Conservation (phyloP, 2,113 vertebrate genomes). For the Anoplopoma fimbria region DNA sequence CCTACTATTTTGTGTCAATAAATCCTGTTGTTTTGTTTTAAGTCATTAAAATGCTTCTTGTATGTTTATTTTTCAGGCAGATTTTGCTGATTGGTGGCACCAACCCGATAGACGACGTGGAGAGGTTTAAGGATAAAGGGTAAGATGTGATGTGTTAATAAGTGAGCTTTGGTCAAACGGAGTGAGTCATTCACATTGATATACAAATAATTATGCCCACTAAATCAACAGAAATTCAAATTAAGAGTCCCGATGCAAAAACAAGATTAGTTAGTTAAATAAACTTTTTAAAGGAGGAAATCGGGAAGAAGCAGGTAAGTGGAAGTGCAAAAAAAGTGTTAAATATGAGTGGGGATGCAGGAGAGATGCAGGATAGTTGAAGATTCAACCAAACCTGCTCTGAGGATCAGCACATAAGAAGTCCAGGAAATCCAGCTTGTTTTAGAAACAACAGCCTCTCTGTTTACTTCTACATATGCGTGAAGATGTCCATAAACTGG, state of each 20-base stretch:
- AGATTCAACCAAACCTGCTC: neutral
- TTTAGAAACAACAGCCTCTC: too few relatives aligned
- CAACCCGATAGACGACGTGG: constrained; percentile 94
- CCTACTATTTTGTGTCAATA: neutral
- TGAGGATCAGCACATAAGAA: neutral
- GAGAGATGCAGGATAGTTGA: neutral
- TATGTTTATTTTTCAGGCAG: constrained; percentile 83
- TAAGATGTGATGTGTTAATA: constrained; percentile 48
- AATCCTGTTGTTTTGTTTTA: neutral
- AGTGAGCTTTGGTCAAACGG: too few relatives aligned
- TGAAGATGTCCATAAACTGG: neutral
- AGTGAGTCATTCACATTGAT: neutral
- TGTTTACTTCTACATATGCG: neutral
- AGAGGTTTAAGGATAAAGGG: constrained; percentile 91
- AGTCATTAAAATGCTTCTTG: neutral
- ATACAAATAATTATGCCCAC: too few relatives aligned
- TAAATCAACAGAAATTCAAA: too few relatives aligned
- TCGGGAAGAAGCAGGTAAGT: neutral
- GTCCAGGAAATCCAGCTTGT: neutral
- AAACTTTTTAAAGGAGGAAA: neutral
- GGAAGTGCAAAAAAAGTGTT: too few relatives aligned
- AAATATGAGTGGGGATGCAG: neutral
- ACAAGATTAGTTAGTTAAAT: too few relatives aligned
- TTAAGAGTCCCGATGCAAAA: too few relatives aligned
- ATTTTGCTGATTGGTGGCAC: constrained; percentile 94